Conservation (phyloP, 2,113 vertebrate genomes). For the Colaptes auratus region DNA sequence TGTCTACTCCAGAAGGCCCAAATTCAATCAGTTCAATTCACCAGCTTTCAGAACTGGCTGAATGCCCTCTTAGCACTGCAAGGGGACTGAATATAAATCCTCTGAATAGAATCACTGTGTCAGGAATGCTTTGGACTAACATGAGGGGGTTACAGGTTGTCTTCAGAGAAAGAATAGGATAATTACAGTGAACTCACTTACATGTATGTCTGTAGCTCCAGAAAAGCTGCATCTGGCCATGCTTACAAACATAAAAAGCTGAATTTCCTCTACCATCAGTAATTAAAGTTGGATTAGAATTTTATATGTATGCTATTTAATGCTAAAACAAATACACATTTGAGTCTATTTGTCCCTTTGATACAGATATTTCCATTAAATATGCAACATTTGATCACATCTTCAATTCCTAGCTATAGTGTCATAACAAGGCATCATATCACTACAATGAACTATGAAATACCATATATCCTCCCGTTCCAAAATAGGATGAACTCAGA, state of each 20-base stretch:
- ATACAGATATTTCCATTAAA: neutral
- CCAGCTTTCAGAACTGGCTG: constrained; percentile 29
- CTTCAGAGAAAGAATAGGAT: neutral
- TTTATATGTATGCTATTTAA: neutral
- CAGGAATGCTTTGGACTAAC: neutral
- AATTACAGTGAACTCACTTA: neutral
- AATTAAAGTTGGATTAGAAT: neutral
- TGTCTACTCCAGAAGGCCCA: constrained; percentile 33
- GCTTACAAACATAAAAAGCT: neutral
- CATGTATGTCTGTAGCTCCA: neutral
- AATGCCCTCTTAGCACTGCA: constrained; percentile 36
- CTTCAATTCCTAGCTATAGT: neutral
- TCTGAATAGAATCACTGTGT: constrained; percentile 10
- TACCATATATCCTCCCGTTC: neutral
- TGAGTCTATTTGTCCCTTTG: neutral
- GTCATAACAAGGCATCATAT: neutral
- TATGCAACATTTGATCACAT: neutral
- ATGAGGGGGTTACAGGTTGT: neutral
- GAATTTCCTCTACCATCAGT: neutral
- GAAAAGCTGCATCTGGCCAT: neutral
- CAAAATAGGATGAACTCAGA: neutral
- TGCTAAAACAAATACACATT: neutral
- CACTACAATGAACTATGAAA: neutral
- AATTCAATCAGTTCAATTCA: constrained; percentile 55
- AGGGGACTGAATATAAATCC: constrained; percentile 45